Evolutionary conservation across 2,113 vertebrate species (phyloP).

Genomic region (Plestiodon gilberti): DNA sequence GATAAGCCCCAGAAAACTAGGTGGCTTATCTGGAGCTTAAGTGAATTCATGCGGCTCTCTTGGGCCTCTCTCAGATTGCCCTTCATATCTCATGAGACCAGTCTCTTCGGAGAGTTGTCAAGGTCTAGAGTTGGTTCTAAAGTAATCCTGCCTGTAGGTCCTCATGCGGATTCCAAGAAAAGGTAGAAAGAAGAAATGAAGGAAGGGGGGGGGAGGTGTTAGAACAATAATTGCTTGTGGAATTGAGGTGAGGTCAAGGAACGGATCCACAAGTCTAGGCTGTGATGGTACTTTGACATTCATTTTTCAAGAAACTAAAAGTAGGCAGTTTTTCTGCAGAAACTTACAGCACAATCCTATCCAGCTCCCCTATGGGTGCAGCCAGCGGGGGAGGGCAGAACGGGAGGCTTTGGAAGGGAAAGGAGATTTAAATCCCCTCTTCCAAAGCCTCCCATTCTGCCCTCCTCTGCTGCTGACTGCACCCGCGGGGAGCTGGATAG

Average conservation of each 20-base stretch:
- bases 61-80: not conserved
- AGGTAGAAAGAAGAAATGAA: not conserved
- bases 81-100: conserved; percentile 7
- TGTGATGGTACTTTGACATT: not conserved
- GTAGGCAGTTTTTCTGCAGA: no score
- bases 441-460: no score
- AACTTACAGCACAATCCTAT: no score
- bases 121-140: not conserved
- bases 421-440: no score
- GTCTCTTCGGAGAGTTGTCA: conserved; percentile 1
- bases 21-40: not conserved
- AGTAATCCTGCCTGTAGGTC: not conserved
- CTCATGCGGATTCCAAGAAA: not conserved
- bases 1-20: not conserved
- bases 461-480: no score
- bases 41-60: not conserved
- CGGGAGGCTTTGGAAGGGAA: no score
- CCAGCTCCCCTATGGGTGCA: no score
- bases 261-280: not conserved
- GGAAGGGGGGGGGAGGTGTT: conserved; percentile 7
- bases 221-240: not conserved
- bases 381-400: no score
- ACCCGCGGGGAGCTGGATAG: no score
- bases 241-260: conserved; percentile 27
- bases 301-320: not conserved